Evolutionary conservation across 1,140 invertebrate species (phyloP), one percentile per base, ranked within the genome.

Genomic region (Drosophila pandora): DNA sequence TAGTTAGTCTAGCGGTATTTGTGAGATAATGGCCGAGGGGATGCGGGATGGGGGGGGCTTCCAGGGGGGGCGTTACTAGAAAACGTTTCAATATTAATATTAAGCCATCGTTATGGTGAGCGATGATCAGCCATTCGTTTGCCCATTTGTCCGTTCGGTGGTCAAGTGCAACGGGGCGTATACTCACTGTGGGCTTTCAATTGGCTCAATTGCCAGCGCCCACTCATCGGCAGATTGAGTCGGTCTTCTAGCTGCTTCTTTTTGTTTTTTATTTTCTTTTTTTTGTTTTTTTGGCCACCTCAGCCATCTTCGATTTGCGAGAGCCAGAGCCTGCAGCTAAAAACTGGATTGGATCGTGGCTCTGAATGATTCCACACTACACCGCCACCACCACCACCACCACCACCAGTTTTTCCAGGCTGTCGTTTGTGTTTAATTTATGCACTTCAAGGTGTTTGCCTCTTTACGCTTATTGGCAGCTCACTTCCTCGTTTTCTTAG

Each of bases 141-240:
- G 34, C 3, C 10, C 32, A 32, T 32, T 32, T 32, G 9, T 32
- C 10, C n/a, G 39, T 43, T 21, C 23, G n/a, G 30, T 41, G 49
- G 48, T 55, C 53, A 47, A 52, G 47, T 78, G 65, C 74, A 83
- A 74, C 43, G 63, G 65, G 65, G 65, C 63, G 65, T 69, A 68
- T 57, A 69, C 52, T 39, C 13, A 34, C 21, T 69, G 67, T 69
- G 25, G 52, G 32, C 32, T 67, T 67, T 67, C 79, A 67, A 78
- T 82, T 82, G 79, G 78, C 54, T 75, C 67, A 76, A 47, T 76
- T 53, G 61, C 49, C 52, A 61, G 59, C 64, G 73, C 58, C 71
- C 78, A 80, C 72, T 81, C 37, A 57, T 30, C 32, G 30, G 49
- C 49, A 17, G 5, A 39, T 54, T 68, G 34, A 7, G 55, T 32